Evolutionary conservation across 1,140 invertebrate genomes (phyloP).

Genomic region (Temnothorax nylanderi): DNA sequence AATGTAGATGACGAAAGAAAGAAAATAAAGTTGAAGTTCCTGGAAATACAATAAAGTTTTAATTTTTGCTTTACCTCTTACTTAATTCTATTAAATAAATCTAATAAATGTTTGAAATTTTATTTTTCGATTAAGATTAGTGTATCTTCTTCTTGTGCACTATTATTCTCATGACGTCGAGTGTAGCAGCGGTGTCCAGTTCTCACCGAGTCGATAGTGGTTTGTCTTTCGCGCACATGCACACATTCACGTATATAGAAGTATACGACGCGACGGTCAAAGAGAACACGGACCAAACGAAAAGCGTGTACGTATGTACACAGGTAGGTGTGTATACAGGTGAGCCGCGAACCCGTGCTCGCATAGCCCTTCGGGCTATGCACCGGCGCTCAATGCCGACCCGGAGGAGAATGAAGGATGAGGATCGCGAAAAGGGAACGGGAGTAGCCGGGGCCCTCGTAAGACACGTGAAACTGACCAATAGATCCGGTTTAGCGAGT

Average conservation of each 20-base stretch:
- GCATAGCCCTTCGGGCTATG: conserved; percentile 55
- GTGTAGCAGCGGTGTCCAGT: conserved; percentile 79
- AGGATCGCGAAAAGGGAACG: conserved; percentile 44
- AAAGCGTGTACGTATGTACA: conserved; percentile 42
- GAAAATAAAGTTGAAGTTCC: neutral
- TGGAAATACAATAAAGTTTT: neutral
- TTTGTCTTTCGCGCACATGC: conserved; percentile 43
- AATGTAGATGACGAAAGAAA: neutral
- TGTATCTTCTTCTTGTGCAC: neutral
- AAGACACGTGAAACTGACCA: conserved; percentile 84
- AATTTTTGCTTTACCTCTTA: neutral
- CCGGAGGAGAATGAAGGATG: conserved; percentile 61
- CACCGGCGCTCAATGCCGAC: conserved; percentile 65
- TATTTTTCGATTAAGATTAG: neutral
- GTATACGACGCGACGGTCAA: neutral
- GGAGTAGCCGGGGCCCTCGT: conserved; percentile 53
- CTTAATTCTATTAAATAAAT: neutral
- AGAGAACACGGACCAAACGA: neutral
- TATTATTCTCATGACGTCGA: neutral
- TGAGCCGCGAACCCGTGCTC: conserved; percentile 47
- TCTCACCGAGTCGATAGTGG: conserved; percentile 80
- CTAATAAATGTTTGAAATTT: neutral
- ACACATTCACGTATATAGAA: conserved; percentile 28
- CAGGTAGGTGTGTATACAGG: conserved; percentile 66
- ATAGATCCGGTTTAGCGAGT: conserved; percentile 86